These are phyloP conservation scores for Zeugodacus cucurbitae DNA, from an alignment of 1,140 invertebrate genomes.

Conservation along the genomic window DNA sequence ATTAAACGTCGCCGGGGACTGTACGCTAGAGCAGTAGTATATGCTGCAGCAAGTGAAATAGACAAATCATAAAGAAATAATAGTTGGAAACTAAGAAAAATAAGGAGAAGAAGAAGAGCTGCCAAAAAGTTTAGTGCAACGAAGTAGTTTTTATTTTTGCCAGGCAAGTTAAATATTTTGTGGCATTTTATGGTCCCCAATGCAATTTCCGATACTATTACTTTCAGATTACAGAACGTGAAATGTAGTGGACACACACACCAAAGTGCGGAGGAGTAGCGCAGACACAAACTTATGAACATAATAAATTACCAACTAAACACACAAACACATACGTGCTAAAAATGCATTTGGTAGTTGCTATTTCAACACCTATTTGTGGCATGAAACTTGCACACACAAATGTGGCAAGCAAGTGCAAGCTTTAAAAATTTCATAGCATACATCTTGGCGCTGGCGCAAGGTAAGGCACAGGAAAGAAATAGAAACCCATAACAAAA, in stretches of 20 bases:
- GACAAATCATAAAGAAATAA: not conserved
- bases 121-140: not conserved
- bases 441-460: slow-evolving; percentile 20
- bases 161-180: not conserved
- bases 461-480: not conserved
- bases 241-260: not conserved
- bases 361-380: slow-evolving; percentile 16
- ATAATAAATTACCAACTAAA: not conserved
- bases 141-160: not conserved
- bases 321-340: not conserved
- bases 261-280: not conserved
- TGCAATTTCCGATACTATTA: slow-evolving; percentile 42
- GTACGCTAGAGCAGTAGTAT: not conserved
- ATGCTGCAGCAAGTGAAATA: not conserved
- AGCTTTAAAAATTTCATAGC: slow-evolving; percentile 30
- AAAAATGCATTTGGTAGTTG: not conserved
- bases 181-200: not conserved
- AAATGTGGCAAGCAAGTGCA: not conserved
- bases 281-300: not conserved
- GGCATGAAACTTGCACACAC: not conserved
- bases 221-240: not conserved
- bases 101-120: too few relatives aligned
- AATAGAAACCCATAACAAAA: not conserved
- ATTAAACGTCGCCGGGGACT: not conserved
- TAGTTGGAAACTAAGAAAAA: not conserved